These are phyloP conservation scores for Psammodynastes pulverulentus DNA, from an alignment of 2,113 vertebrate species.

Conservation along the genomic window DNA sequence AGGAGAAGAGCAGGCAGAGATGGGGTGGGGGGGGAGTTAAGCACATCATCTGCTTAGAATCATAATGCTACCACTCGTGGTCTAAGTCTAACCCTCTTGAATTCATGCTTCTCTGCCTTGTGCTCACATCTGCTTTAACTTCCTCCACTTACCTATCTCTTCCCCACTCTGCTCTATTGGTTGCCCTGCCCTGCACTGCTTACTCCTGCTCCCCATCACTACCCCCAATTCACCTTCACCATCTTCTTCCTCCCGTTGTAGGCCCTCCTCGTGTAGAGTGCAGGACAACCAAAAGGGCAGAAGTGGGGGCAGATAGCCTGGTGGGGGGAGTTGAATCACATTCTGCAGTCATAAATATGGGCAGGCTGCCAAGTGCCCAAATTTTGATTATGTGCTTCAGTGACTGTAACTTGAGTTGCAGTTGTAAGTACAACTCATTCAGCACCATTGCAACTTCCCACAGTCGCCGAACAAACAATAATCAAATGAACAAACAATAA, in stretches of 20 bases:
- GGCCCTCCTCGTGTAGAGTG: background rate
- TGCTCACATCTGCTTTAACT: background rate
- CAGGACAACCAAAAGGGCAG: background rate
- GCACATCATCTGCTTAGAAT: background rate
- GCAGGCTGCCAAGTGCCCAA: background rate
- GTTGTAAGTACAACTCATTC: background rate
- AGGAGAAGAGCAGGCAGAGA: background rate
- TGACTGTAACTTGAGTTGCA: background rate
- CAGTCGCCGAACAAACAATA: background rate
- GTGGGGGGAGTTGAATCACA: background rate
- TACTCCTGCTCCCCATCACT: background rate
- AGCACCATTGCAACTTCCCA: background rate
- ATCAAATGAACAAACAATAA: background rate
- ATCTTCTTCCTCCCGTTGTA: background rate
- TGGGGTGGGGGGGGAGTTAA: background rate
- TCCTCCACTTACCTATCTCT: background rate
- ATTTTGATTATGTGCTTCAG: background rate
- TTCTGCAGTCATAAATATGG: background rate
- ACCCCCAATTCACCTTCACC: background rate
- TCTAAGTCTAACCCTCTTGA: background rate
- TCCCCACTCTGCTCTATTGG: background rate
- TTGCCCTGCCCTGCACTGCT: background rate
- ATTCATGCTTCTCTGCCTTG: background rate
- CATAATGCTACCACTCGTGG: background rate
- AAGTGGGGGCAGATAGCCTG: background rate